A percentile compares a stretch with the other conserved stretches of the same genome.
These are phyloP conservation scores for Nematopogon swammerdamellus DNA, from an alignment of 2,888 invertebrate genomes.

Conservation along the genomic window DNA sequence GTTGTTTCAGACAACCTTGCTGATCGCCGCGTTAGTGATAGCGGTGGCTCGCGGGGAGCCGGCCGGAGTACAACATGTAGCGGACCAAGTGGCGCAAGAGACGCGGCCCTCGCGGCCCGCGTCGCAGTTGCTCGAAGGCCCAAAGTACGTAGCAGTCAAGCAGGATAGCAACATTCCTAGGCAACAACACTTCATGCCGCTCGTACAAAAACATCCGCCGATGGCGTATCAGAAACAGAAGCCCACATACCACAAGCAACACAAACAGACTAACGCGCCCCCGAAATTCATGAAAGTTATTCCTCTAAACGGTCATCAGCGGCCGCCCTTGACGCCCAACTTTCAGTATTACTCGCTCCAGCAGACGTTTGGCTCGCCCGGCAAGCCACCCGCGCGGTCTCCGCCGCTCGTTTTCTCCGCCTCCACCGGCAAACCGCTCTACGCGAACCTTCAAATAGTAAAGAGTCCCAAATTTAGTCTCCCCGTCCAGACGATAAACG, in stretches of 20 bases:
- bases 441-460: constrained; percentile 11
- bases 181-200: constrained; percentile 6
- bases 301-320: constrained; percentile 16
- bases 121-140: constrained; percentile 27
- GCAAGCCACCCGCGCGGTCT: constrained; percentile 13
- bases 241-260: constrained; percentile 1
- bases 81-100: constrained; percentile 40
- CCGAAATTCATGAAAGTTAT: constrained; percentile 36
- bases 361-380: neutral
- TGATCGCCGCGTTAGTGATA: constrained; percentile 47
- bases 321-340: neutral
- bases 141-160: constrained; percentile 24
- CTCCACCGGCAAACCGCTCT: constrained; percentile 23
- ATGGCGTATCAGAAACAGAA: neutral
- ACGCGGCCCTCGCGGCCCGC: constrained; percentile 20
- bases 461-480: constrained; percentile 33
- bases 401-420: constrained; percentile 25
- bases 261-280: constrained; percentile 21
- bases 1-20: constrained; percentile 40
- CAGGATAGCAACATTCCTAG: neutral
- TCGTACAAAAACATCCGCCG: constrained; percentile 2
- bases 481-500: constrained; percentile 40
- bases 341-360: neutral
- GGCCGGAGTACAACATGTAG: constrained; percentile 22
- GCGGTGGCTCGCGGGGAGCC: constrained; percentile 35